Percentiles rank a stretch among this genome's conserved stretches.
phyloP scores from a whole-genome alignment of 2,113 vertebrate genomes.

The Ptyas mucosa region DNA sequence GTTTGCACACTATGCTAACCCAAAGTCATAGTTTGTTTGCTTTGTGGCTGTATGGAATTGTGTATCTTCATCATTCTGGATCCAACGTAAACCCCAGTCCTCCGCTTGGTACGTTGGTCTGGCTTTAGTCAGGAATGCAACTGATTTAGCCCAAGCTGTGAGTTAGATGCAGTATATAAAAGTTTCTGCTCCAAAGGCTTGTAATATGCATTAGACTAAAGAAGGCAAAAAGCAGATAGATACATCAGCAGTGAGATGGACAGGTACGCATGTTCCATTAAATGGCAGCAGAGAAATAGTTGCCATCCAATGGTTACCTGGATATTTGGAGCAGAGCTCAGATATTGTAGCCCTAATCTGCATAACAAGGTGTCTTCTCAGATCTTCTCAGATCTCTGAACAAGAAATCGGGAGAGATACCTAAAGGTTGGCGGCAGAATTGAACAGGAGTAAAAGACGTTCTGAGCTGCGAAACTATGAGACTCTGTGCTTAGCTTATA shows the following conservation, averaged over 20 bases:
- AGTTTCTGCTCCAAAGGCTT: not conserved
- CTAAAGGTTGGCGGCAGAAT: not conserved
- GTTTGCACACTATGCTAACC: not conserved
- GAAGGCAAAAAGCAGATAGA: not conserved
- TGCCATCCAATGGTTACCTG: not conserved
- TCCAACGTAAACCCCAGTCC: not conserved
- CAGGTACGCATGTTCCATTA: not conserved
- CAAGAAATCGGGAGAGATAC: not conserved
- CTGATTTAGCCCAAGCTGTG: not conserved
- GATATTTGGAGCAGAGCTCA: not conserved
- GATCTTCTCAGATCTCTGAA: not conserved
- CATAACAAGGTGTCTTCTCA: not conserved
- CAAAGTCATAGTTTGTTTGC: not conserved
- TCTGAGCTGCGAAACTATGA: not conserved
- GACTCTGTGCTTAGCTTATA: not conserved
- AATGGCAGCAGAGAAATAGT: not conserved
- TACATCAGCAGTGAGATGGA: not conserved
- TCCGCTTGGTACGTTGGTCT: not conserved
- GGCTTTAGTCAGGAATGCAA: not conserved
- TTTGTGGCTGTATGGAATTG: not conserved
- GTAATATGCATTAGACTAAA: not conserved
- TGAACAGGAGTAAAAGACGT: not conserved
- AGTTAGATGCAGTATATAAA: not conserved
- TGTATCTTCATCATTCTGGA: not conserved
- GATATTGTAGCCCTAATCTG: not conserved